A percentile compares a stretch with the other conserved stretches of the same genome.
These are phyloP conservation scores for Pseudomyrmex flavicornis DNA, from an alignment of 1,140 invertebrate genomes.

Conservation along the genomic window DNA sequence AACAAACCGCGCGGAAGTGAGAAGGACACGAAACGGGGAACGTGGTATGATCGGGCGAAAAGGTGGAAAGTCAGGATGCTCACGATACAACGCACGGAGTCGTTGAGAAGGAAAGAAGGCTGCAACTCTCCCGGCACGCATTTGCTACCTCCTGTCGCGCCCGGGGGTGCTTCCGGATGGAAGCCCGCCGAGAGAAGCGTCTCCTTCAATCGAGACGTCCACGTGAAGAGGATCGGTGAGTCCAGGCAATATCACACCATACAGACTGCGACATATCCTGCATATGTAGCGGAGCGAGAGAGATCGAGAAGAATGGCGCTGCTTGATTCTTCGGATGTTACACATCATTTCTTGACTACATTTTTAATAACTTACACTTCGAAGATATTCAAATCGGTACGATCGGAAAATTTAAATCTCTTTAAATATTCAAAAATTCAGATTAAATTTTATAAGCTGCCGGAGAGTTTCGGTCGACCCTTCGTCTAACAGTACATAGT, in stretches of 20 bases:
- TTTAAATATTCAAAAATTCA: neutral
- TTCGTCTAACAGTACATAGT: conserved; percentile 28
- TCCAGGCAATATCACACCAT: conserved; percentile 81
- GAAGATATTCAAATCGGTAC: neutral
- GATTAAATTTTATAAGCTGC: neutral
- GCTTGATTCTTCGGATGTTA: conserved; percentile 48
- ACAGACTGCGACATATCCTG: conserved; percentile 54
- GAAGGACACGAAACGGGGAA: conserved; percentile 55
- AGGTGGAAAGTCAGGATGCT: conserved; percentile 85
- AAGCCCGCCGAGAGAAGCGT: conserved; percentile 88
- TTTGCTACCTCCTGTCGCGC: conserved; percentile 67
- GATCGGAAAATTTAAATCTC: neutral
- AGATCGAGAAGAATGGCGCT: conserved; percentile 32
- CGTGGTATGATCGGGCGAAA: conserved; percentile 78
- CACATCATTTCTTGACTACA: neutral
- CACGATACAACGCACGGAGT: conserved; percentile 86
- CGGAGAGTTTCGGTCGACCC: neutral
- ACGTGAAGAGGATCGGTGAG: conserved; percentile 95
- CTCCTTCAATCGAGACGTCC: conserved; percentile 95
- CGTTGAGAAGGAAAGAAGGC: conserved; percentile 83
- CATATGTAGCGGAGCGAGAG: conserved; percentile 43
- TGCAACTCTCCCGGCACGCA: conserved; percentile 71
- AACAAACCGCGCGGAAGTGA: neutral
- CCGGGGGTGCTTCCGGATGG: conserved; percentile 71
- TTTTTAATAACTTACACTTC: conserved; percentile 1